phyloP scores from a whole-genome alignment of 2,113 vertebrate genomes.

The Dipodomys ordii region DNA sequence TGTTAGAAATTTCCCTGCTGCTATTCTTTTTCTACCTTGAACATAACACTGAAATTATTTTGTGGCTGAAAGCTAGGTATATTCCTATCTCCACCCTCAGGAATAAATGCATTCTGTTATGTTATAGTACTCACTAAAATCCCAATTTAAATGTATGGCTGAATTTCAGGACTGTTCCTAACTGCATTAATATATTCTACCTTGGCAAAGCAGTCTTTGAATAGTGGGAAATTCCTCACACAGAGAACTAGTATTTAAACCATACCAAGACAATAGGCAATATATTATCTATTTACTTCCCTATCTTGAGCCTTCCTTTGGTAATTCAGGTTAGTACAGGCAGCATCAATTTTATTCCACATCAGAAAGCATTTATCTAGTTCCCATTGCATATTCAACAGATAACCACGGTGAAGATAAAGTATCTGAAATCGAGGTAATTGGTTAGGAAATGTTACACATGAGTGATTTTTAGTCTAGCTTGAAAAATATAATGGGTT shows the following conservation, averaged over 20 bases:
- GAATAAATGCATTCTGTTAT: neutral
- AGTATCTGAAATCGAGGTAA: neutral
- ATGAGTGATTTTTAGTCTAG: neutral
- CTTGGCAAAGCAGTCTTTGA: neutral
- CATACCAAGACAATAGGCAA: neutral
- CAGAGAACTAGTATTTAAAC: neutral
- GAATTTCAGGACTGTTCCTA: neutral
- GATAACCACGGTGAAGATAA: neutral
- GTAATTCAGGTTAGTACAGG: neutral
- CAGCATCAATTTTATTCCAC: neutral
- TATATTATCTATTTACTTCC: neutral
- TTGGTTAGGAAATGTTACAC: conserved; percentile 8
- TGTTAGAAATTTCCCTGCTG: neutral
- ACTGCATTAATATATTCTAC: neutral
- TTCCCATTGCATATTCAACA: neutral
- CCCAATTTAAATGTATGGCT: neutral
- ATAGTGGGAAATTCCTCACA: neutral
- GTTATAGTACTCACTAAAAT: neutral
- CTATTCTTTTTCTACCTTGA: neutral
- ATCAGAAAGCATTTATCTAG: neutral
- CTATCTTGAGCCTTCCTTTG: neutral
- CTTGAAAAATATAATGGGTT: neutral
- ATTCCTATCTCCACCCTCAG: neutral
- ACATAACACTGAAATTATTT: neutral
- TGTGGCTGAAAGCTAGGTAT: neutral